phyloP scores from a whole-genome alignment of 2,113 vertebrate species.

The Polypterus senegalus region DNA sequence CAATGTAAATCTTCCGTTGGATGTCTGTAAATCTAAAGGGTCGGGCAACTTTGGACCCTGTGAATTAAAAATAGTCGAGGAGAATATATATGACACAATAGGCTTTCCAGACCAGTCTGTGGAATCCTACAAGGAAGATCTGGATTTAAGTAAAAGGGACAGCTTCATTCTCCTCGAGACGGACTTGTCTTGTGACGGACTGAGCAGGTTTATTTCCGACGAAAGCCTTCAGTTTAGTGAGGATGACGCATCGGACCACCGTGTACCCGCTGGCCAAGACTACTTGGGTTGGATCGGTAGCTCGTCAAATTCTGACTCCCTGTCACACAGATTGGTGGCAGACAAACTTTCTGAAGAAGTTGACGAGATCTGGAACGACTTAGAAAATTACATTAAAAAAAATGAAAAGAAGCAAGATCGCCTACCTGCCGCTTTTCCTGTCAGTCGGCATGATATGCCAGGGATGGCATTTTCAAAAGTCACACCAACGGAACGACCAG shows the following conservation, averaged over 20 bases:
- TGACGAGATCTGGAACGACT: slow-evolving; percentile 92
- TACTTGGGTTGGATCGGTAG: slow-evolving; percentile 43
- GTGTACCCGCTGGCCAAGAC: slow-evolving; percentile 42
- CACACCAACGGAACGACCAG: slow-evolving; percentile 30
- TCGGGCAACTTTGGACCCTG: slow-evolving; percentile 39
- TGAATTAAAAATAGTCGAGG: slow-evolving; percentile 68
- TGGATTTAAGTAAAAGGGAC: slow-evolving; percentile 33
- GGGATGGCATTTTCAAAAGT: slow-evolving; percentile 29
- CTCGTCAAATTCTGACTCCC: slow-evolving; percentile 53
- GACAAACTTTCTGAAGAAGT: slow-evolving; percentile 80
- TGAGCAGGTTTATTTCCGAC: slow-evolving; percentile 61
- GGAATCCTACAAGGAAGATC: slow-evolving; percentile 21
- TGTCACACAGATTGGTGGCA: slow-evolving; percentile 49
- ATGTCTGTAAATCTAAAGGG: slow-evolving; percentile 26
- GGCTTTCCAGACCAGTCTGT: slow-evolving; percentile 53
- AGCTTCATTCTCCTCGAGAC: slow-evolving; percentile 51
- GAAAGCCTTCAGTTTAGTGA: slow-evolving; percentile 71
- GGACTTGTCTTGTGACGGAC: slow-evolving; percentile 47
- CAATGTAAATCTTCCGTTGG: slow-evolving; percentile 20
- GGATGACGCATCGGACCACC: slow-evolving; percentile 45
- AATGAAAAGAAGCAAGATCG: slow-evolving; percentile 85
- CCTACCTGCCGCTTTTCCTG: slow-evolving; percentile 83
- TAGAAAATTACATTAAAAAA: slow-evolving; percentile 94
- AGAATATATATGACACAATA: slow-evolving; percentile 85
- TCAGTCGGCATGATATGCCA: slow-evolving; percentile 54